phyloP scores from a whole-genome alignment of 2,113 vertebrate genomes.

The Micromys minutus region DNA sequence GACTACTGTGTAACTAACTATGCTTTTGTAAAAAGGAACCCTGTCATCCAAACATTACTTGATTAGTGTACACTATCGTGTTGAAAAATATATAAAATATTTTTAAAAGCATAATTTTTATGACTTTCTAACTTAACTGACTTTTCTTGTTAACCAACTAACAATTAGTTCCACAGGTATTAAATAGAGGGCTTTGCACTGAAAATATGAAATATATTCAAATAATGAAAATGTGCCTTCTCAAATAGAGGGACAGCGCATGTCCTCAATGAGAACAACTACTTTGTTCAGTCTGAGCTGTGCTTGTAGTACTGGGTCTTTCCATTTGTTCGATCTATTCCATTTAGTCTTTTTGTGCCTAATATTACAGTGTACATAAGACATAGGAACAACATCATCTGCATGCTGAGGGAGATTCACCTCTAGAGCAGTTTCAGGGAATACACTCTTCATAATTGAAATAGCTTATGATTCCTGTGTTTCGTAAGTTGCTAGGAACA shows the following conservation, averaged over 20 bases:
- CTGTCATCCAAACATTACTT: not conserved
- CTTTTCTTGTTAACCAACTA: not conserved
- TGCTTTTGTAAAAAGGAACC: constrained; percentile 56
- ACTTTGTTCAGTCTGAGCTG: rapidly evolving
- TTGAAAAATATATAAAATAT: not conserved
- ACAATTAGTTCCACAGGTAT: not conserved
- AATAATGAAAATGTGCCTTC: not conserved
- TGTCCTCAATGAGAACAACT: not conserved
- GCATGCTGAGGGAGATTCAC: not conserved
- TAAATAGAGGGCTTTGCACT: not conserved
- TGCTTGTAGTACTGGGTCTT: not conserved
- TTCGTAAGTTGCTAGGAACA: not conserved
- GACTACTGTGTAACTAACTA: constrained; percentile 13
- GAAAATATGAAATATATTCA: too few species aligned
- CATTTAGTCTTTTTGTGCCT: not conserved
- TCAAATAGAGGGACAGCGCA: not conserved
- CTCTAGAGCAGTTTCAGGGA: not conserved
- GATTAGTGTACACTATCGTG: not conserved
- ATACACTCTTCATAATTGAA: not conserved
- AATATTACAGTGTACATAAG: rapidly evolving
- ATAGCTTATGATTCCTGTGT: not conserved
- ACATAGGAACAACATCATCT: rapidly evolving
- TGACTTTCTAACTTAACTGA: not conserved
- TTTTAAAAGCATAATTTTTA: not conserved
- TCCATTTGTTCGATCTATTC: not conserved